These are phyloP conservation scores for Epinotia brunnichana DNA, from an alignment of 2,888 invertebrate genomes.

Conservation along the genomic window DNA sequence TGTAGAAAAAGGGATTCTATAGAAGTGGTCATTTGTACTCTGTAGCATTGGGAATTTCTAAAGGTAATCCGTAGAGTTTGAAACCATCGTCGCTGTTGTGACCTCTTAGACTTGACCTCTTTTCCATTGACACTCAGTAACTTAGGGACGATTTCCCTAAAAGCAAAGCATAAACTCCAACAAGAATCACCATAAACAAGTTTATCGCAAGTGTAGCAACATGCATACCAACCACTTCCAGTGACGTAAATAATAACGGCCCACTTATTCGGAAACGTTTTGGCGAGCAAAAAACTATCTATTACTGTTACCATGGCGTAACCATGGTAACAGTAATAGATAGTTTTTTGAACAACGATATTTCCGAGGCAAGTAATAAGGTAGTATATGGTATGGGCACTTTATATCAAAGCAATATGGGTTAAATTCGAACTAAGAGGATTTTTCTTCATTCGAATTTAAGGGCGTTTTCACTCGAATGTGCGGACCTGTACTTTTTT, in stretches of 20 bases:
- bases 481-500: too few relatives aligned
- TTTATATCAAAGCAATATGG: too few relatives aligned
- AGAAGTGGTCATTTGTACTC: too few relatives aligned
- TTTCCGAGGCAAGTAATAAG: not conserved
- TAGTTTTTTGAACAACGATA: conserved; percentile 24
- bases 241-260: conserved; percentile 38
- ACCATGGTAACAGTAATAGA: too few relatives aligned
- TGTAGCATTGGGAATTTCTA: too few relatives aligned
- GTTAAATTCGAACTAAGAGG: too few relatives aligned
- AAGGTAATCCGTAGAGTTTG: too few relatives aligned
- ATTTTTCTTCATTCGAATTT: too few relatives aligned
- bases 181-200: conserved; percentile 5
- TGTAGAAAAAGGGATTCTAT: too few relatives aligned
- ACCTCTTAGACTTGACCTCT: not conserved
- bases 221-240: conserved; percentile 22
- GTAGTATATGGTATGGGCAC: too few relatives aligned
- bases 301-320: conserved; percentile 26
- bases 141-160: not conserved
- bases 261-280: conserved; percentile 31
- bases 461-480: too few relatives aligned
- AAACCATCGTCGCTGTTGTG: too few relatives aligned
- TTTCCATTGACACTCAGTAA: not conserved
- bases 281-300: conserved; percentile 36
- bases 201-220: not conserved
- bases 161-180: conserved; percentile 3